Conservation (phyloP, 2,113 vertebrate species). For the Potamarius usumacintae region DNA sequence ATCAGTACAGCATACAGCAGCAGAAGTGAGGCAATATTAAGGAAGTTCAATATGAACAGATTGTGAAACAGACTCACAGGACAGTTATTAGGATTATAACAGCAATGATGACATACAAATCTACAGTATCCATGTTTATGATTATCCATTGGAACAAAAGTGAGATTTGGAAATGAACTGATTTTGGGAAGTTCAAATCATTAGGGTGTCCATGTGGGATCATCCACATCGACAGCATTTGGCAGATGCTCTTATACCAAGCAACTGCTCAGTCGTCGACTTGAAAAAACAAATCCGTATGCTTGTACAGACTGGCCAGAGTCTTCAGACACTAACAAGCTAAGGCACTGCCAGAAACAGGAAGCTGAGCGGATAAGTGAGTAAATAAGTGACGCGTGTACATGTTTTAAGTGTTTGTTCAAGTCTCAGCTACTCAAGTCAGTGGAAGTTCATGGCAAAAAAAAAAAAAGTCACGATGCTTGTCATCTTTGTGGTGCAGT, state of each 20-base stretch:
- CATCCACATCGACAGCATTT: neutral
- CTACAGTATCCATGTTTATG: neutral
- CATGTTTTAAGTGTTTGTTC: conserved; percentile 1
- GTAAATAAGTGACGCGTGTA: neutral
- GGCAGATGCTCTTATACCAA: neutral
- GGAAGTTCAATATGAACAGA: neutral
- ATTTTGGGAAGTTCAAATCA: neutral
- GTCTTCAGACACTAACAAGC: neutral
- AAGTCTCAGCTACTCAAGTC: neutral
- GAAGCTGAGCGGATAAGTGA: neutral
- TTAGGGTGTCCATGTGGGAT: neutral
- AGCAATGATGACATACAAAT: neutral
- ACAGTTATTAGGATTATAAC: neutral
- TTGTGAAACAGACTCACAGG: neutral
- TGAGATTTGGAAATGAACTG: neutral
- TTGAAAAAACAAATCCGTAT: conserved; percentile 2
- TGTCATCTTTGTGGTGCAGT: neutral
- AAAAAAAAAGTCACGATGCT: neutral
- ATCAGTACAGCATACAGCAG: neutral
- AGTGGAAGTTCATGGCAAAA: neutral
- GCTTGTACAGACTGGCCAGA: neutral
- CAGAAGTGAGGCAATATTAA: neutral
- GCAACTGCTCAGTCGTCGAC: neutral
- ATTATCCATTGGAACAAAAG: neutral
- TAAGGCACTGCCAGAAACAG: neutral